Evolutionary conservation across 2,888 invertebrate species (phyloP), one percentile per base, ranked within the genome.

Genomic region (Spodoptera littoralis): DNA sequence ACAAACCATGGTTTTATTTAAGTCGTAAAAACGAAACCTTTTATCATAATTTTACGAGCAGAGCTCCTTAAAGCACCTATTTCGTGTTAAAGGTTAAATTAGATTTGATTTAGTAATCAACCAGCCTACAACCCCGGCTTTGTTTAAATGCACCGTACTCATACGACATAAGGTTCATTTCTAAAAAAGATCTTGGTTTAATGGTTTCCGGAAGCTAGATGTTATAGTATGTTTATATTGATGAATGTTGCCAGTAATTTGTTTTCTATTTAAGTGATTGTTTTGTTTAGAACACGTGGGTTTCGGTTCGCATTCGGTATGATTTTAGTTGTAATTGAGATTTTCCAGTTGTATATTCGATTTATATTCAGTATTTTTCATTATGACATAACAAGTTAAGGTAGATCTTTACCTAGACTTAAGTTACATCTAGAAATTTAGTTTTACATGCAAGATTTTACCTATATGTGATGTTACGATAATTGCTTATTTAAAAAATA

Each of bases 21-120:
- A 83, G 83, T 88, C 84, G 82, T 90, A 88, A 91, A 92, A 91
- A 90, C 85, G 86, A 89, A 91, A 90, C 88, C 88, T 91, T 92
- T 92, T 90, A 92, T 92, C 90, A 90, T 91, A 90, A 92, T 92
- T 92, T 92, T 87, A 91, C 88, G 88, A 88, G 45, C 73, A 73
- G 87, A 90, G 87, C 89, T 92, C 86, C 69, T 81, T 84, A 88
- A 90, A 86, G 87, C 86, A 88, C 88, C 88, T 84, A 86, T 88
- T 91, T 90, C 87, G 84, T 88, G 87, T 90, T 83, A 82, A 84
- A 84, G 85, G 82, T 85, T 86, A 77, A 84, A 87, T 87, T 84
- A 83, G 85, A 89, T 89, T 88, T 76, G 56, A 87, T 86, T 88
- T 85, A 87, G 82, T 84, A 82, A 83, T 79, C 86, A 86, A 86